Base-by-base conservation (phyloP, 1,140 invertebrate genomes). In the Drosophila nigrodunni region DNA sequence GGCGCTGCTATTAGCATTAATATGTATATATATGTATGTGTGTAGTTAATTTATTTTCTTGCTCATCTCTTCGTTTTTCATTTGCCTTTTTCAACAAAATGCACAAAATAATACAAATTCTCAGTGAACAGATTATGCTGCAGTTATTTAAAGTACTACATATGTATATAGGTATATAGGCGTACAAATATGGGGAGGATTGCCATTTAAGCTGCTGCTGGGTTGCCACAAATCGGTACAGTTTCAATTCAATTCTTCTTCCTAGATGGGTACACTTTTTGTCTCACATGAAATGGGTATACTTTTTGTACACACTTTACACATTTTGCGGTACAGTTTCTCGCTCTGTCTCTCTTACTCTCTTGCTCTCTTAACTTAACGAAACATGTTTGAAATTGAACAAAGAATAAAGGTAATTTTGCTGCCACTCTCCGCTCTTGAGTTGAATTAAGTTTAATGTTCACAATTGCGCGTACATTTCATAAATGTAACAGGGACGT, bases 101-200 rank as follows among this genome's bases (percentile, higher is more conserved):
- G 85, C 85, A 85, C 80, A 74, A 88, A 89, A 80, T 89, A 89
- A 89, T 89, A 89, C 85, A 89, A 70, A 77, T 64, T 80, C 76
- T 57, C 70, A 61, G 64, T 77, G 65, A 79, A 66, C 61, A 54
- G 15, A 10, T 35, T 71, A 69, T 74, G 70, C 70, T 87, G 77
- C 68, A 49, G 43, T 78, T 79, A 88, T 88, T 82, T 83, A 86
- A 87, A 86, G 82, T 86, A 86, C 76, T 77, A 85, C 58, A 70
- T 69, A 68, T 54, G 72, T 73, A 76, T 62, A 70, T 67, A 68
- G 50, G 68, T 72, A 73, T 78, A 79, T 50, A 73, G 49, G 39
- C 57, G 55, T 74, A 69, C 74, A 39, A 9, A 77, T 77, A 62
- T 43, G 61, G 86, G 81, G 74, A 86, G 78, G 74, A 74, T 47